phyloP scores from a whole-genome alignment of 2,888 invertebrate species.

The Sesia apiformis region DNA sequence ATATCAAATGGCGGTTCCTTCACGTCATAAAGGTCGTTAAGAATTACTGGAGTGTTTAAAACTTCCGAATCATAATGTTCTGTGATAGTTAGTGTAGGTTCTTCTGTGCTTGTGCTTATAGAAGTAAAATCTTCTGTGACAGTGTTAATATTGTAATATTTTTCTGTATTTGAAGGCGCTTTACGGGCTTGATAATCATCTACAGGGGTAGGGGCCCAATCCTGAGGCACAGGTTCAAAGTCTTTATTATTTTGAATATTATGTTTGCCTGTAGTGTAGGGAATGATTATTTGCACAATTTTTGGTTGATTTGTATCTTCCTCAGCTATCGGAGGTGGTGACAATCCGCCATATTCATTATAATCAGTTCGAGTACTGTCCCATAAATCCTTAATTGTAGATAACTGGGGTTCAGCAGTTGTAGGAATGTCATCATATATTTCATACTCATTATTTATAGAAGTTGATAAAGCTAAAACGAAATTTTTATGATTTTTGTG shows the following conservation, averaged over 20 bases:
- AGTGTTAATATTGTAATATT: slow-evolving; percentile 19
- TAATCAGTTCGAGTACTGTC: slow-evolving; percentile 42
- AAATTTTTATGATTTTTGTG: slow-evolving; percentile 70
- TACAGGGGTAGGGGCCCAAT: slow-evolving; percentile 33
- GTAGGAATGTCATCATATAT: slow-evolving; percentile 55
- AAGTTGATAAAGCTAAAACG: slow-evolving; percentile 37
- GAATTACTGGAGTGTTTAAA: slow-evolving; percentile 47
- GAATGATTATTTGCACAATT: slow-evolving; percentile 86
- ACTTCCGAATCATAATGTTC: slow-evolving; percentile 70
- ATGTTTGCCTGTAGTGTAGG: slow-evolving; percentile 78
- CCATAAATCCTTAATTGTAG: slow-evolving; percentile 30
- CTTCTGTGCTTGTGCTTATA: slow-evolving; percentile 37
- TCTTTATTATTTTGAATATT: slow-evolving; percentile 19
- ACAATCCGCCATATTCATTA: slow-evolving; percentile 21
- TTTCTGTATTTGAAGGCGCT: slow-evolving; percentile 50
- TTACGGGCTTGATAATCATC: slow-evolving; percentile 64
- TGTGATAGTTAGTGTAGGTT: slow-evolving; percentile 25
- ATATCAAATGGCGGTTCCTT: slow-evolving; percentile 80
- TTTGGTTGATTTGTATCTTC: slow-evolving; percentile 69
- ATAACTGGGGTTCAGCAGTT: slow-evolving; percentile 27
- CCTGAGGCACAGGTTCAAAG: slow-evolving; percentile 59
- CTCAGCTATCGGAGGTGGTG: slow-evolving; percentile 24
- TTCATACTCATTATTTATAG: slow-evolving; percentile 51
- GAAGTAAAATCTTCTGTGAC: slow-evolving; percentile 33
- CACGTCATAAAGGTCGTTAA: slow-evolving; percentile 54